phyloP scores from a whole-genome alignment of 2,888 invertebrate genomes.

The Eulithis prunata region DNA sequence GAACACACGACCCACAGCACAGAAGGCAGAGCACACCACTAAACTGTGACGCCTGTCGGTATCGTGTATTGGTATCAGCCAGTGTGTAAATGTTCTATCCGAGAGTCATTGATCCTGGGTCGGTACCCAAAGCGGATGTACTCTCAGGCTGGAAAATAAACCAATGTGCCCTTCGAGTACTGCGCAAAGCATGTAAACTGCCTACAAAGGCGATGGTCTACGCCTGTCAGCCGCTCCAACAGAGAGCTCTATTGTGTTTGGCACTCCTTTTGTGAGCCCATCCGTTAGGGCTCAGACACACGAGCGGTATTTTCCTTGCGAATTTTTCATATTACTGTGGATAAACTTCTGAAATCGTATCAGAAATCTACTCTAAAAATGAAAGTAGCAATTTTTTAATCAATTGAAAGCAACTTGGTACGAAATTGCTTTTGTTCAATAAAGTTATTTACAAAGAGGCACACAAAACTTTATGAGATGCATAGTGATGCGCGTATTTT shows the following conservation, averaged over 20 bases:
- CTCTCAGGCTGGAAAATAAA: slow-evolving; percentile 41
- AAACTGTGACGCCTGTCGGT: too few species aligned
- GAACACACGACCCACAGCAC: too few species aligned
- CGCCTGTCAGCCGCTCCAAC: slow-evolving; percentile 58
- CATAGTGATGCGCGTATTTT: too few species aligned
- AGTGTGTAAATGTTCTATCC: neutral
- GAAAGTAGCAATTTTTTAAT: too few species aligned
- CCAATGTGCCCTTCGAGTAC: slow-evolving; percentile 44
- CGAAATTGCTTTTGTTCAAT: too few species aligned
- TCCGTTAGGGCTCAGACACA: slow-evolving; percentile 27
- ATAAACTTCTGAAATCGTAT: neutral
- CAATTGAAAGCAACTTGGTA: too few species aligned
- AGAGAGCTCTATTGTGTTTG: slow-evolving; percentile 62
- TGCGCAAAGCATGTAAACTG: slow-evolving; percentile 61
- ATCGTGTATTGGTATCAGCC: too few species aligned
- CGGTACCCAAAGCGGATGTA: slow-evolving; percentile 25
- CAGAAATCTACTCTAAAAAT: neutral
- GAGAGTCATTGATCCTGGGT: slow-evolving; percentile 7
- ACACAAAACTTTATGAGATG: too few species aligned
- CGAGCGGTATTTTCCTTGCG: slow-evolving; percentile 13
- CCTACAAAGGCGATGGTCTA: slow-evolving; percentile 68
- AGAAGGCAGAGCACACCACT: too few species aligned
- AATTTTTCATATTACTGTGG: neutral
- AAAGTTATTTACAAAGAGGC: too few species aligned
- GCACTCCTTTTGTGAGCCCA: slow-evolving; percentile 61